Base-by-base conservation (phyloP, 2,888 invertebrate genomes). In the Drepanosiphum platanoidis region DNA sequence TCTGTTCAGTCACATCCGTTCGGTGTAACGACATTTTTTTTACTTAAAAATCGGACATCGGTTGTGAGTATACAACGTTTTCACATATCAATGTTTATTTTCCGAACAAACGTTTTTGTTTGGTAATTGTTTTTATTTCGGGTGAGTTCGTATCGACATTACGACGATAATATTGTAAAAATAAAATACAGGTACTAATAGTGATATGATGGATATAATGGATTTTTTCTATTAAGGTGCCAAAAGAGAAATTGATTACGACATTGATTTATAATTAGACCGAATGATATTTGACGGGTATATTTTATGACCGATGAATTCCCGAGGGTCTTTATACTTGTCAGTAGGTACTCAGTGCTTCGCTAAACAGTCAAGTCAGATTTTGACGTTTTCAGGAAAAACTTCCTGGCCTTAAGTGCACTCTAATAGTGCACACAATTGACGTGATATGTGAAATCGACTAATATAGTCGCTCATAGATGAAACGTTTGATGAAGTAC, bases 291-390 rank as follows among this genome's bases (percentile, higher is more conserved):
- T 46, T 30, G 72, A 22, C 9, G 11, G 46, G 72, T 46, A 74
- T 72, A 72, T 46, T 74, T 30, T 74, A 74, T 52, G 74, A 74
- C 46, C 11, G 32, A n/a, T n/a, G 32, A 74, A 74, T 74, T 7
- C 74, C 30, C 74, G 11, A 30, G 75, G n/a, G 42, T 36, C 27
- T 9, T 1, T 72, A 30, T 72, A 18, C 42, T 72, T 18, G 39
- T 72, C 18, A 42, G 46, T 52, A 22, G 52, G 46, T 74, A 46
- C 22, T 74, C 32, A 30, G 46, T 15, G n/a, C 34, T 58, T n/a
- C 34, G 58, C 27, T 46, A 46, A 79, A 46, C n/a, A n/a, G n/a
- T 1, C 68, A 34, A 52, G 34, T 34, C 34, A 46, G 46, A 68
- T 79, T 34, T 46, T 4, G 68, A 68, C 46, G 68, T 68, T 79